These are phyloP conservation scores for Volucella inanis DNA, from an alignment of 2,888 invertebrate species.

Conservation along the genomic window DNA sequence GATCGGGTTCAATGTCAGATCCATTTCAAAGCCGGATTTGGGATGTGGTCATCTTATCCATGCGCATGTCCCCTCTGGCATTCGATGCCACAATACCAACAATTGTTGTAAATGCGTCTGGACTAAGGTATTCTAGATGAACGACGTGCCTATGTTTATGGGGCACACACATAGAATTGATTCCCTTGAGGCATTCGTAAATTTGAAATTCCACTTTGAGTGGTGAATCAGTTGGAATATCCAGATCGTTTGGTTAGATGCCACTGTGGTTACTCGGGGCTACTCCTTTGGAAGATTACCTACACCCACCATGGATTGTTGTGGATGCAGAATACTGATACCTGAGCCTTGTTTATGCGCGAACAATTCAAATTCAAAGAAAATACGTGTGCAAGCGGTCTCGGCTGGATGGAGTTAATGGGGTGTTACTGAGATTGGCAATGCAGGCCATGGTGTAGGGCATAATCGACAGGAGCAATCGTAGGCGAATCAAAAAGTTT, in stretches of 20 bases:
- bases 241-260: constrained; percentile 51
- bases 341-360: constrained; percentile 56
- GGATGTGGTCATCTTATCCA: constrained; percentile 23
- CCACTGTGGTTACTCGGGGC: constrained; percentile 63
- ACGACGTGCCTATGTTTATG: constrained; percentile 67
- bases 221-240: constrained; percentile 32
- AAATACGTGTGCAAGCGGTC: constrained; percentile 39
- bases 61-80: constrained; percentile 41
- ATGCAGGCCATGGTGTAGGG: constrained; percentile 13
- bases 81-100: constrained; percentile 48
- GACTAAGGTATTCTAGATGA: constrained; percentile 33
- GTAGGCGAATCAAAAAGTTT: constrained; percentile 67
- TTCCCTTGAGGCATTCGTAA: constrained; percentile 69
- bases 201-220: constrained; percentile 64
- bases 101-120: neutral
- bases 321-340: neutral
- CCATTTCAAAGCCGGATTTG: constrained; percentile 19
- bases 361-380: constrained; percentile 71
- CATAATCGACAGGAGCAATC: constrained; percentile 68
- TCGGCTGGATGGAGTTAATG: constrained; percentile 5
- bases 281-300: constrained; percentile 42
- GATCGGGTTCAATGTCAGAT: constrained; percentile 61
- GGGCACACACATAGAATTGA: constrained; percentile 59
- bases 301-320: constrained; percentile 63
- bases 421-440: constrained; percentile 28